These are phyloP conservation scores for Xanthorhoe spadicearia DNA, from an alignment of 2,888 invertebrate species.

Conservation along the genomic window DNA sequence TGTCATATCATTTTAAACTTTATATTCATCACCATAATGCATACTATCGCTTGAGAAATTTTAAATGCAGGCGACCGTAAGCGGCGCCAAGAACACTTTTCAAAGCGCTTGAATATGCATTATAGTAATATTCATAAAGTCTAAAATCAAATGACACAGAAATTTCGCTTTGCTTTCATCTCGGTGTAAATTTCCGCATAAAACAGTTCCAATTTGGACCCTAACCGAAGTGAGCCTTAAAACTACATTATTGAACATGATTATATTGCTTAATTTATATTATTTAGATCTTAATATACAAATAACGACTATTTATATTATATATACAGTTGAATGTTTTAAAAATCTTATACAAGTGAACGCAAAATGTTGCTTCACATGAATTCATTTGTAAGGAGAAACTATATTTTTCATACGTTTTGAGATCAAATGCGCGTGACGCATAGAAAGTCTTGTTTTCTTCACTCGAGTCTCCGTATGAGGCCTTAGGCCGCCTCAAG, in stretches of 20 bases:
- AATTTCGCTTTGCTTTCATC: no score
- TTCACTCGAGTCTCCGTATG: no score
- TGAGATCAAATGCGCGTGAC: slow-evolving; percentile 21
- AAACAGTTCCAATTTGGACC: neutral
- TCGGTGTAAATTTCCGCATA: no score
- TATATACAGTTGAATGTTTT: slow-evolving; percentile 23
- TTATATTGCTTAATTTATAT: slow-evolving; percentile 30
- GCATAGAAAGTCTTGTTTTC: neutral
- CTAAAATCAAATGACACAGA: no score
- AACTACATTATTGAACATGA: slow-evolving; percentile 25
- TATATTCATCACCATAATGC: no score
- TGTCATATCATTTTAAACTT: no score
- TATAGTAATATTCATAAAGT: no score
- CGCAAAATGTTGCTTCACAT: neutral
- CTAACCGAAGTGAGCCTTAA: slow-evolving; percentile 3
- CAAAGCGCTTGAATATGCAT: no score
- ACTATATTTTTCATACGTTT: slow-evolving; percentile 13
- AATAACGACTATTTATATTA: slow-evolving; percentile 33
- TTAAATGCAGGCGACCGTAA: no score
- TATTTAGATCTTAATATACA: slow-evolving; percentile 34
- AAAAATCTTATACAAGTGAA: slow-evolving; percentile 4
- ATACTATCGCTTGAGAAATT: no score
- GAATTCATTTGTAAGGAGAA: neutral
- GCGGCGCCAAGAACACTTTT: no score
- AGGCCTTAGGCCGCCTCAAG: no score